phyloP scores from a whole-genome alignment of 2,113 vertebrate species.

The Pterocles gutturalis region DNA sequence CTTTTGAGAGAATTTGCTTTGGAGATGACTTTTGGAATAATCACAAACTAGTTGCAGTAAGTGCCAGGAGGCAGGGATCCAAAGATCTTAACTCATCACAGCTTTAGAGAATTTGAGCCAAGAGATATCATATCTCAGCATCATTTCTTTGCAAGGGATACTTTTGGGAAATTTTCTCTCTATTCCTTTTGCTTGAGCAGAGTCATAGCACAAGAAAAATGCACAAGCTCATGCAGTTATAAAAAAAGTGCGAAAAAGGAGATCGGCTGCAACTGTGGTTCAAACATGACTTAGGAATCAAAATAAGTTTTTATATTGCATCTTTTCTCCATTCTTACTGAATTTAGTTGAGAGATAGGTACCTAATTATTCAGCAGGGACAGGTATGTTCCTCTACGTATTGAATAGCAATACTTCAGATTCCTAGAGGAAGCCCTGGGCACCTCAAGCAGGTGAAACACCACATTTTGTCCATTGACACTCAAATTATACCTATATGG shows the following conservation, averaged over 20 bases:
- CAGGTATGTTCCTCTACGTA: background rate
- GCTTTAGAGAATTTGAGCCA: background rate
- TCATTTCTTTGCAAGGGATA: background rate
- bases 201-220: background rate
- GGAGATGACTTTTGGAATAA: background rate
- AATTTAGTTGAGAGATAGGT: background rate
- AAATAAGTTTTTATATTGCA: background rate
- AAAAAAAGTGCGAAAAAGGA: background rate
- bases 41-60: accelerated
- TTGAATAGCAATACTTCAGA: background rate
- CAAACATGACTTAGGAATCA: background rate
- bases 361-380: background rate
- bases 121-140: background rate
- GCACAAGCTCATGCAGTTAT: accelerated
- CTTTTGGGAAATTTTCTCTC: background rate
- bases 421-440: background rate
- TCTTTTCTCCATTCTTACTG: background rate
- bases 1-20: background rate
- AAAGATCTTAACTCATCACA: background rate
- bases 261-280: background rate
- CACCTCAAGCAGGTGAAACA: background rate
- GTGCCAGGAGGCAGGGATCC: background rate
- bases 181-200: background rate
- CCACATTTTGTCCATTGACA: background rate
- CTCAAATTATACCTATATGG: background rate